Evolutionary conservation across 2,113 vertebrate species (phyloP), one percentile per base, ranked within the genome.

Genomic region (Thunnus thynnus): DNA sequence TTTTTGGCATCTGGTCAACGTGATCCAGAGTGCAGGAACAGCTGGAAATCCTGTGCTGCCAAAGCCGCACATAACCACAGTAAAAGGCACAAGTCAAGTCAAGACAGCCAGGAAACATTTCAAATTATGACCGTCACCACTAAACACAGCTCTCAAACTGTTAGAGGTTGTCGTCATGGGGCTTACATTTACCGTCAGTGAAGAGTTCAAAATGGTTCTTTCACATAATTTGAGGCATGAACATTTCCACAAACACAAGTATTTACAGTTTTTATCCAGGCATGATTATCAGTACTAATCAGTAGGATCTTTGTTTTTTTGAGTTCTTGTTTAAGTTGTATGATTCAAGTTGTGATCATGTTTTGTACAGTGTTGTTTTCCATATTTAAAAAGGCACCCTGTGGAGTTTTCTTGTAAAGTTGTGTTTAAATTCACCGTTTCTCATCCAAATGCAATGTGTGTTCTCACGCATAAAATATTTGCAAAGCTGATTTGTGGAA

Each of bases 131-230:
- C 20, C 27, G 52, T 74, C 70, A 54, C 46, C 68, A n/a, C 66
- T 61, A 48, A 83, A 80, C 60, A 36, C 61, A 22, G 82, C 87
- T 84, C 63, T 84, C 63, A 61, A 48, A 66, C 63, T 10, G 62
- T 25, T 61, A 51, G 67, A 65, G 65, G 30, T 0, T 61, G 54
- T 3, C 58, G 52, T 80, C 36, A 25, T 0, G 66, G 52, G 47
- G 57, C 47, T 70, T 62, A 56, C 7, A 25, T 44, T 54, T 55
- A 22, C 77, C 46, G 71, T 54, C 79, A 56, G 50, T 17, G 57
- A 57, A 0, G 51, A 70, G 76, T 36, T 44, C 0, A 47, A 71
- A 72, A 56, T 0, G 0, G 6, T 62, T 60, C 41, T 44, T 50
- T 0, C 63, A 18, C 22, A 52, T 67, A 5, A 67, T 88, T 81